phyloP scores from a whole-genome alignment of 2,113 vertebrate genomes.

The Psittacara wagleri region DNA sequence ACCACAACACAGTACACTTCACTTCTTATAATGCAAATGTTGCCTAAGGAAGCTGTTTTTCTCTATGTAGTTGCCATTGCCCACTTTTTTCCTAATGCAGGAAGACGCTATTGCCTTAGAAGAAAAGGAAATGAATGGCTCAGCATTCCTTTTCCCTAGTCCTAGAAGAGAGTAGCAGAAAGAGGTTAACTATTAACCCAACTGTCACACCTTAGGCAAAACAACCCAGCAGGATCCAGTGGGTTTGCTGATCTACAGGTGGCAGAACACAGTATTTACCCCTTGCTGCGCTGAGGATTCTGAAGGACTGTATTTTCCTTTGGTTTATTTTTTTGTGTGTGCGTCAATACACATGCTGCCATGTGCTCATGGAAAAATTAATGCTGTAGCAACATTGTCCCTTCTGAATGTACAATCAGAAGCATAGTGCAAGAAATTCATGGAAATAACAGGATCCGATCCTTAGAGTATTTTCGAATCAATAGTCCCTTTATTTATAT shows the following conservation, averaged over 20 bases:
- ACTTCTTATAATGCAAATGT: background rate
- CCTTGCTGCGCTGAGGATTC: background rate
- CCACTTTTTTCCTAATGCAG: background rate
- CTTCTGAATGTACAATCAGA: background rate
- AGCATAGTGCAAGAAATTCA: background rate
- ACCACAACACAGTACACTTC: background rate
- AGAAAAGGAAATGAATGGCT: background rate
- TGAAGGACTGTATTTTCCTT: background rate
- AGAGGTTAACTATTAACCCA: background rate
- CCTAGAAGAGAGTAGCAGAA: background rate
- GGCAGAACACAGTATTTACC: background rate
- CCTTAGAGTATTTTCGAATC: background rate
- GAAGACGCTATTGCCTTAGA: background rate
- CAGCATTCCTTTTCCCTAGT: background rate
- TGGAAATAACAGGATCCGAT: background rate
- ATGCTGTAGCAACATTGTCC: background rate
- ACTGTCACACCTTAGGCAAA: background rate
- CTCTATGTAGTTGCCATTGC: background rate
- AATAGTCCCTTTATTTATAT: constrained; percentile 27
- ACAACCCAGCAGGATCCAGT: background rate
- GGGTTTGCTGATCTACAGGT: background rate
- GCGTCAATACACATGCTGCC: background rate
- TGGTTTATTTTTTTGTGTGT: background rate
- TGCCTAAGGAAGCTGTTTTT: background rate
- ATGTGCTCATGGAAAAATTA: constrained; percentile 25